A percentile compares a stretch with the other conserved stretches of the same genome.
phyloP scores from a whole-genome alignment of 2,113 vertebrate genomes.

The Lepus americanus region DNA sequence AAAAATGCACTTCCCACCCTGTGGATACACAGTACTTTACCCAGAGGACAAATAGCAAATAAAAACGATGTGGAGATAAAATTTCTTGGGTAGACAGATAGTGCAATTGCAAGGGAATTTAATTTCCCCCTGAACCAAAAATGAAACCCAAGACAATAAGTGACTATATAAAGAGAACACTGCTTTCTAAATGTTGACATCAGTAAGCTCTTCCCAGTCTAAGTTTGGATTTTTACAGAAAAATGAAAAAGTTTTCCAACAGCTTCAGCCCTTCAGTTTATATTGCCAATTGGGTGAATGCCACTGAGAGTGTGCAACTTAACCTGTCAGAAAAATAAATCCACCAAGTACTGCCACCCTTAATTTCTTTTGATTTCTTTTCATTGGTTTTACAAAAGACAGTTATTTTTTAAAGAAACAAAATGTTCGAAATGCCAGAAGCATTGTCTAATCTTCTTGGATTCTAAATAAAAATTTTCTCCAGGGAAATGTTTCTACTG shows the following conservation, averaged over 20 bases:
- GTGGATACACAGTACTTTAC: conserved; percentile 65
- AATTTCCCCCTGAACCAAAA: conserved; percentile 83
- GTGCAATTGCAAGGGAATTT: conserved; percentile 84
- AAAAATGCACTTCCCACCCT: conserved; percentile 62
- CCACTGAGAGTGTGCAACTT: not conserved
- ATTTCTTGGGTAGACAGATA: conserved; percentile 82
- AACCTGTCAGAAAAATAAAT: not conserved
- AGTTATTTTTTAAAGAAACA: conserved; percentile 62
- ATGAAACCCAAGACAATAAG: conserved; percentile 84
- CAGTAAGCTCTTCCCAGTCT: conserved; percentile 53
- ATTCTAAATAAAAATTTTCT: conserved; percentile 39
- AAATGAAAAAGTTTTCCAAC: conserved; percentile 71
- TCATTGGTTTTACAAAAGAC: conserved; percentile 60
- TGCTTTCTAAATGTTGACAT: conserved; percentile 73
- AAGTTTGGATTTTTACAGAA: conserved; percentile 73
- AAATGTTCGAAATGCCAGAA: conserved; percentile 37
- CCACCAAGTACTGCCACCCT: not conserved
- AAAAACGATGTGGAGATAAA: conserved; percentile 78
- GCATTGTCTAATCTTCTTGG: not conserved
- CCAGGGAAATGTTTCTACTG: not conserved
- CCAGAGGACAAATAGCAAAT: conserved; percentile 81
- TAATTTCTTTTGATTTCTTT: conserved; percentile 61
- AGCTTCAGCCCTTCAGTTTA: conserved; percentile 23
- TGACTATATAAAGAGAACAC: conserved; percentile 78
- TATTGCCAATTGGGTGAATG: not conserved